These are phyloP conservation scores for Lasius platythorax DNA, from an alignment of 2,888 invertebrate genomes.

Conservation along the genomic window DNA sequence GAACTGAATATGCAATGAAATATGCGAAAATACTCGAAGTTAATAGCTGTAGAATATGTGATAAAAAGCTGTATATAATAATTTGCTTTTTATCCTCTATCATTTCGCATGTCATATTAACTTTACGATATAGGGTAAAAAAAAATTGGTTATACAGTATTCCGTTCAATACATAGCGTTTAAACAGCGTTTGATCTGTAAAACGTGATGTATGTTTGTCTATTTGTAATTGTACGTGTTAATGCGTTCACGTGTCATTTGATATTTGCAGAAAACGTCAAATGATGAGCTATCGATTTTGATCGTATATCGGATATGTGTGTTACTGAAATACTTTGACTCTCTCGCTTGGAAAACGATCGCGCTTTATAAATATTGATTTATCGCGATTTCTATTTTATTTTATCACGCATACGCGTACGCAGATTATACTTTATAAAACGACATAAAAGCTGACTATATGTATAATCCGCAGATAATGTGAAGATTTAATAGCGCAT, in stretches of 20 bases:
- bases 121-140: neutral
- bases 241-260: slow-evolving; percentile 39
- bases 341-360: slow-evolving; percentile 16
- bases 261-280: slow-evolving; percentile 41
- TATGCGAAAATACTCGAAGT: neutral
- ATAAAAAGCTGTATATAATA: neutral
- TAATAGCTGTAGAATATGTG: neutral
- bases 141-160: neutral
- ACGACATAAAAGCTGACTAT: neutral
- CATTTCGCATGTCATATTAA: neutral
- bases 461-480: slow-evolving; percentile 8
- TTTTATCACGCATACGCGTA: neutral
- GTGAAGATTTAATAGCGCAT: slow-evolving; percentile 6
- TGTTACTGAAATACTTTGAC: slow-evolving; percentile 36
- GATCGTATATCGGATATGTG: neutral
- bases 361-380: slow-evolving; percentile 34
- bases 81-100: neutral
- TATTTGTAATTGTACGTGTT: slow-evolving; percentile 35
- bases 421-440: neutral
- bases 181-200: slow-evolving; percentile 27
- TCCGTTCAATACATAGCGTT: neutral
- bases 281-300: slow-evolving; percentile 43
- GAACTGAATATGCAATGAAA: neutral
- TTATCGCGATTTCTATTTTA: slow-evolving; percentile 33
- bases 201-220: slow-evolving; percentile 17